Base-by-base conservation (phyloP, 2,888 invertebrate genomes). In the Chrysina gloriosa region DNA sequence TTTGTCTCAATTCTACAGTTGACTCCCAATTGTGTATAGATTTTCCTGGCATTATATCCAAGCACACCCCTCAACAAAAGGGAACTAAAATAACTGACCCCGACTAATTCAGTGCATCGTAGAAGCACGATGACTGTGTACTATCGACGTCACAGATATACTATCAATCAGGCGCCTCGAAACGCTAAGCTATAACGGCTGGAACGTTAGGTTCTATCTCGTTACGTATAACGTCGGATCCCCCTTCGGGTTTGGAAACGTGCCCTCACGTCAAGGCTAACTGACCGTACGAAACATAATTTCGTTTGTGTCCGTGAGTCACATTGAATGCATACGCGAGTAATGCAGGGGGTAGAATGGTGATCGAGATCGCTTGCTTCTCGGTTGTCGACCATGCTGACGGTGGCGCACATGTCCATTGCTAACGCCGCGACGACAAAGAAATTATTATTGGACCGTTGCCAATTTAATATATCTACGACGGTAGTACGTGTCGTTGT, bases 211-310 rank as follows among this genome's bases (percentile, higher is more conserved):
- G 42, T 61, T 42, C 42, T 19, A 34, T 34, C 31, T 54, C 31
- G 54, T 54, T 54, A 54, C 23, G 19, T 47, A 47, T 21, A 21
- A 23, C 23, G 21, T 47, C 21, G 19, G 6, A 27, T 2, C 6
- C 29, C 73, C 74, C 75, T 74, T 71, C 71, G 73, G 70, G 70
- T 77, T 74, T 78, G 79, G 77, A 25, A 50, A 50, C 48, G 21
- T 27, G 48, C 48, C 58, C 58, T 61, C 27, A 16, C 58, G 58
- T 61, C 58, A 65, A 68, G 78, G 76, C 76, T 81, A 81, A 81
- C 81, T 81, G 81, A 81, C 81, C 81, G 80, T 80, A 75, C 73
- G 72, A 76, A 79, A 79, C 77, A 77, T 78, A 80, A 81, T 81
- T 81, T 78, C 72, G 75, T 77, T 77, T 73, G 70, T 71, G 63